Conservation (phyloP, 2,888 invertebrate species). For the Drosophila multiciliata region DNA sequence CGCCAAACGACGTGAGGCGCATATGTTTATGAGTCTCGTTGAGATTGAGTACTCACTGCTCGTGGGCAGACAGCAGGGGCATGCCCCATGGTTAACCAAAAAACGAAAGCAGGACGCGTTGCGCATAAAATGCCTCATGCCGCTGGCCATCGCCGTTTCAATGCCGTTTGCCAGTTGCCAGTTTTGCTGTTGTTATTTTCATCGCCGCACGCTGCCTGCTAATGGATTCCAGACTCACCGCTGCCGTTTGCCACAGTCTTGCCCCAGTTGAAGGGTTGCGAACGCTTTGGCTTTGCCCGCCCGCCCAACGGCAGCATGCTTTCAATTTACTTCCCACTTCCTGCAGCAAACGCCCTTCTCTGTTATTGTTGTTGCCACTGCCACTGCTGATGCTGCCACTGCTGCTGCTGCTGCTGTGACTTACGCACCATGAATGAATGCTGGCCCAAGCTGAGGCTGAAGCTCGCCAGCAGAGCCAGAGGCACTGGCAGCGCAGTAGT, state of each 20-base stretch:
- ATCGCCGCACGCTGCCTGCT: conserved; percentile 71
- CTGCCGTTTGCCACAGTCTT: conserved; percentile 25
- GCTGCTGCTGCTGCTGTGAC: conserved; percentile 64
- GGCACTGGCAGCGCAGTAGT: conserved; percentile 9
- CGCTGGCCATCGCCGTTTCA: conserved; percentile 21
- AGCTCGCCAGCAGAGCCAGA: not conserved
- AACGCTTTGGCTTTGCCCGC: conserved; percentile 44
- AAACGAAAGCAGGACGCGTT: conserved; percentile 78
- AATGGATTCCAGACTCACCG: conserved; percentile 72
- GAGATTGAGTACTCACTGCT: conserved; percentile 70
- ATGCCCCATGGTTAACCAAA: conserved; percentile 83
- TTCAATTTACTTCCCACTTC: conserved; percentile 77
- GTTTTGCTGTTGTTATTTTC: conserved; percentile 16
- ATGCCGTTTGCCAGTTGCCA: conserved; percentile 29
- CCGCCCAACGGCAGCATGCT: conserved; percentile 68
- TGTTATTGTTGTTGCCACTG: conserved; percentile 49
- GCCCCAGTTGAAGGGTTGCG: conserved; percentile 71
- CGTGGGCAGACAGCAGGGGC: conserved; percentile 52
- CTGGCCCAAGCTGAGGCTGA: conserved; percentile 19
- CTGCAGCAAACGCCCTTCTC: conserved; percentile 49
- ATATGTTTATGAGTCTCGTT: conserved; percentile 83
- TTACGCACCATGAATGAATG: conserved; percentile 81
- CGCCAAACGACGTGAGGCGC: conserved; percentile 84
- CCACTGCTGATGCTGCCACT: conserved; percentile 22
- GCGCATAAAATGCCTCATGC: conserved; percentile 79